A percentile compares a stretch with the other conserved stretches of the same genome.
These are phyloP conservation scores for Drosophila bipectinata DNA, from an alignment of 1,140 invertebrate genomes.

Conservation along the genomic window DNA sequence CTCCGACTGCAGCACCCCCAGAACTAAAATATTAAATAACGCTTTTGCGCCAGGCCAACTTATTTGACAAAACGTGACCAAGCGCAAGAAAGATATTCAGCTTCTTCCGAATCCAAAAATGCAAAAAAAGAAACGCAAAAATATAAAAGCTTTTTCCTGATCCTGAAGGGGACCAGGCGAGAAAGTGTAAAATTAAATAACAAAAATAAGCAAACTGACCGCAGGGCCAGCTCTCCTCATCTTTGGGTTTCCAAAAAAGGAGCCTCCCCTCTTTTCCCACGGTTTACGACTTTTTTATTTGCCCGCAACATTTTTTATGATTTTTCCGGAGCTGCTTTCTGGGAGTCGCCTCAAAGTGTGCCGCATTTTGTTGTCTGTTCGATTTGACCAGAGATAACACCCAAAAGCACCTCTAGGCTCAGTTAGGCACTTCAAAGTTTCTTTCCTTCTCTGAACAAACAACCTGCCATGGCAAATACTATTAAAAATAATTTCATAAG, in stretches of 20 bases:
- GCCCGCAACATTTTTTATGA: slow-evolving; percentile 41
- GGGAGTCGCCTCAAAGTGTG: slow-evolving; percentile 39
- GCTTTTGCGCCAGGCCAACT: slow-evolving; percentile 45
- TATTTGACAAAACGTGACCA: slow-evolving; percentile 72
- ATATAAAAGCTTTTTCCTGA: slow-evolving; percentile 40
- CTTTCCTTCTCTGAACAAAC: slow-evolving; percentile 26
- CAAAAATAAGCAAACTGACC: slow-evolving; percentile 75
- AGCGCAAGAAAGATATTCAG: slow-evolving; percentile 13
- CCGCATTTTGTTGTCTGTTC: slow-evolving; percentile 40
- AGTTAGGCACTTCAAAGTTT: slow-evolving; percentile 64
- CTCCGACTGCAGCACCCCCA: slow-evolving; percentile 37
- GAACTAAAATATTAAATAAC: slow-evolving; percentile 79
- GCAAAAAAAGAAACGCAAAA: slow-evolving; percentile 25
- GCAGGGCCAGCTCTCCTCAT: slow-evolving; percentile 33
- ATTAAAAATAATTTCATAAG: slow-evolving; percentile 68
- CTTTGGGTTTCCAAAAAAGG: slow-evolving; percentile 5
- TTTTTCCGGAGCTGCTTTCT: slow-evolving; percentile 9
- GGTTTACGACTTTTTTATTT: slow-evolving; percentile 76
- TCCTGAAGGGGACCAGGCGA: slow-evolving; percentile 3
- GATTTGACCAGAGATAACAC: slow-evolving; percentile 60
- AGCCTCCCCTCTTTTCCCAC: slow-evolving; percentile 9
- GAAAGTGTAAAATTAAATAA: slow-evolving; percentile 77
- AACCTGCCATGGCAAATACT: slow-evolving; percentile 40
- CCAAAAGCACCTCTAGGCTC: slow-evolving; percentile 25
- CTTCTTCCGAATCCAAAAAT: slow-evolving; percentile 23